Evolutionary conservation across 1,140 invertebrate species (phyloP), one percentile per base, ranked within the genome.

Genomic region (Heliconius hermathena): DNA sequence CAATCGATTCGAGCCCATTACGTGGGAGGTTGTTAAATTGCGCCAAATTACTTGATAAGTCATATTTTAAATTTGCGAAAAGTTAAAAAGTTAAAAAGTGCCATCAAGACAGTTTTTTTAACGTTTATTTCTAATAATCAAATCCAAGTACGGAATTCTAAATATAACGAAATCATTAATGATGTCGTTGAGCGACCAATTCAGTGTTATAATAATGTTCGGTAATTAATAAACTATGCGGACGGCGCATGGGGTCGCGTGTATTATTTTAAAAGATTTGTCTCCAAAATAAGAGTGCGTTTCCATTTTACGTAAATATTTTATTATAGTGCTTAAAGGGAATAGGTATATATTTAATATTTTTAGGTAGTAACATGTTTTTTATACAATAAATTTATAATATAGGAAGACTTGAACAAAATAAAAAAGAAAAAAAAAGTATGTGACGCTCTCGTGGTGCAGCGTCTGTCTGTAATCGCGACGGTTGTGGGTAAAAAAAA

Each of bases 201-300:
- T 87, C 84, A 83, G 87, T 82, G 76, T 80, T 75, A 85, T 83
- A 85, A 81, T 88, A 87, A 87, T 88, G 82, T 87, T 84, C 79
- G 83, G 80, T 90, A 88, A 91, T 91, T 92, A 91, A 91, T 88
- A 87, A 84, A 81, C 74, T 83, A 89, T 91, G 82, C 86, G 71
- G 70, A 87, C 71, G 84, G 85, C 85, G 57, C 89, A 87, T 91
- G 91, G 88, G 91, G 89, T 84, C 84, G 81, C 71, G 79, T 76
- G 83, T 79, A 87, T 86, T 87, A 84, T 91, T 88, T 87, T 86
- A 87, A 86, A 84, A 89, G 87, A 88, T 91, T 91, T 91, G 90
- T 91, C 89, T 90, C 86, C 86, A 84, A 89, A 90, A 85, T 88
- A 77, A 52, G 26, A 38, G 66, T 33, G 70, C 16, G 86, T 87